Base-by-base conservation (phyloP, 2,888 invertebrate species). In the Nomada flava region DNA sequence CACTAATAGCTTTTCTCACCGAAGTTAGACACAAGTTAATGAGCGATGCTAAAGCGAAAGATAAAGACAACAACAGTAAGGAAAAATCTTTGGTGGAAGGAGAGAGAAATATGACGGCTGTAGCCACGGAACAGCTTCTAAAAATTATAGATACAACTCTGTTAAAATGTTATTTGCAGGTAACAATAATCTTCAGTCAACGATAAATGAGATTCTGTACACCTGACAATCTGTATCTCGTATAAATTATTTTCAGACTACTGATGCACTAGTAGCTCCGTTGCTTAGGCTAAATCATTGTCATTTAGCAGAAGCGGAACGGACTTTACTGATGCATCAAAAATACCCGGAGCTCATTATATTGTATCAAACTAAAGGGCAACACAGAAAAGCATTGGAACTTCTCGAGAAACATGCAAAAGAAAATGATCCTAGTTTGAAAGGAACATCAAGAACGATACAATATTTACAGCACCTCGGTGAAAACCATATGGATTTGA, bases 91-190 rank as follows among this genome's bases (percentile, higher is more conserved):
- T 68, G 60, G 20, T 80, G 10, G 88, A 88, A 65, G 87, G 86
- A 69, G 90, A 91, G 65, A 92, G 90, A 69, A 94, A 94, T 65
- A 93, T 93, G 91, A 91, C 93, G 0, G 90, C 90, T 53, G 91
- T 93, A 53, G 94, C 96, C 0, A 95, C 95, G 13, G 95, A 95
- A 83, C 96, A 96, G 86, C 94, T 98, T 44, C 94, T 99, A 79
- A 98, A 98, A 93, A 97, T 99, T 74, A 98, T 99, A 79, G 99
- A 99, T 93, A 99, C 99, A 0, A 99, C 99, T 0, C 94, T 99
- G 69, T 95, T 99, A 13, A 99, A 99, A 94, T 99, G 99, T 92
- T 99, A 99, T 94, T 95, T 99, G 78, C 97, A 98, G 96, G 98
- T 71, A 70, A 70, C 29, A 97, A 94, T 13, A 52, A 69, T 36